These are phyloP conservation scores for Drosophila buzzatii DNA, from an alignment of 2,888 invertebrate species.

Conservation along the genomic window DNA sequence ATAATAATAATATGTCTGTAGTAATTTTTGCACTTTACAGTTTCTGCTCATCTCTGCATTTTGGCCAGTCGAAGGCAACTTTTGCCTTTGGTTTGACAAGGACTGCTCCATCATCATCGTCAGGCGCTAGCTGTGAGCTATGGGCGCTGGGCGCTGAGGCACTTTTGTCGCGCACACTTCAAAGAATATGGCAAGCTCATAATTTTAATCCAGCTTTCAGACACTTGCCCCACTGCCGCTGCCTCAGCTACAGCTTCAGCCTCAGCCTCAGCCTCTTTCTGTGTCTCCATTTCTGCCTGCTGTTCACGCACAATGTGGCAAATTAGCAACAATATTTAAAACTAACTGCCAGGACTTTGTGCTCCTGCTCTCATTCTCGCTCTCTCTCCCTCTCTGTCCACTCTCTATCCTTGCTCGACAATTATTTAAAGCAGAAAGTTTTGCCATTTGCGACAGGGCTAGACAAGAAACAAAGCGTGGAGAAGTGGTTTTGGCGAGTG, in stretches of 20 bases:
- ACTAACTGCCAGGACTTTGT: slow-evolving; percentile 64
- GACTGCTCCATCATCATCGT: slow-evolving; percentile 48
- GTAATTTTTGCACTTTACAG: slow-evolving; percentile 53
- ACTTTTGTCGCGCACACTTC: slow-evolving; percentile 55
- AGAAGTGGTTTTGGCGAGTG: background rate
- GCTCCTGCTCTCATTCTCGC: background rate
- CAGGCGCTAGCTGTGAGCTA: slow-evolving; percentile 20
- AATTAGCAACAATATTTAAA: slow-evolving; percentile 79
- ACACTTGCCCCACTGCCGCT: slow-evolving; percentile 7
- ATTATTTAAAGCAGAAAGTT: slow-evolving; percentile 76
- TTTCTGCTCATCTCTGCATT: slow-evolving; percentile 42
- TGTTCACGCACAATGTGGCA: slow-evolving; percentile 78
- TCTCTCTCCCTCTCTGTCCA: background rate
- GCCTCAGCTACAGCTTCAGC: background rate
- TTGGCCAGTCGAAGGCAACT: slow-evolving; percentile 45
- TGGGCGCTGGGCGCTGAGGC: background rate
- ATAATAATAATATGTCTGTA: slow-evolving; percentile 18
- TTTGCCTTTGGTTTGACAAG: slow-evolving; percentile 27
- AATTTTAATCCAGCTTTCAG: slow-evolving; percentile 75
- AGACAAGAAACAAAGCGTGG: slow-evolving; percentile 40
- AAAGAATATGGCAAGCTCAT: slow-evolving; percentile 79
- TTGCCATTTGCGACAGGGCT: slow-evolving; percentile 65
- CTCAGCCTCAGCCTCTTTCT: slow-evolving; percentile 1
- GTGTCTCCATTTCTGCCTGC: slow-evolving; percentile 21
- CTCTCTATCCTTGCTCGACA: slow-evolving; percentile 43